Conservation (phyloP, 2,113 vertebrate genomes). For the Gavialis gangeticus region DNA sequence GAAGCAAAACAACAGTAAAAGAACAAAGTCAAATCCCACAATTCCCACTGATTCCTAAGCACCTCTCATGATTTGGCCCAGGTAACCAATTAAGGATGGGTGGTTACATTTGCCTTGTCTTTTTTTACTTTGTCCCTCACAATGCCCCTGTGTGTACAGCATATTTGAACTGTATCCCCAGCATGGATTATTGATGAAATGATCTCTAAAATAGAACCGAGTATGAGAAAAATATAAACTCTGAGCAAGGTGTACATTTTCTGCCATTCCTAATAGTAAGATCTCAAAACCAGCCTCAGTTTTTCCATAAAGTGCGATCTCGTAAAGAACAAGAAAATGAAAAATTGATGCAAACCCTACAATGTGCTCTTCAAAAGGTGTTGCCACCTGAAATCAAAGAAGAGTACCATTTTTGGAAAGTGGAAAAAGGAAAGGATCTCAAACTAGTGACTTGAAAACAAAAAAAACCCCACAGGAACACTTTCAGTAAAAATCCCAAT, state of each 20-base stretch:
- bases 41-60: neutral
- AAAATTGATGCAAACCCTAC: neutral
- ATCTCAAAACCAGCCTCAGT: neutral
- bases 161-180: neutral
- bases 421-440: accelerated
- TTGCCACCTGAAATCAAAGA: neutral
- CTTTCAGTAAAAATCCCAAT: neutral
- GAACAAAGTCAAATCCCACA: too few species aligned
- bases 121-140: neutral
- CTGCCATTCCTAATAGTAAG: neutral
- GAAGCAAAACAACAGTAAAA: neutral
- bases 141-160: neutral
- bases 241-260: neutral
- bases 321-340: neutral
- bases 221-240: neutral
- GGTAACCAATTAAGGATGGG: neutral
- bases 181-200: neutral
- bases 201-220: neutral
- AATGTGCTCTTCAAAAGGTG: neutral
- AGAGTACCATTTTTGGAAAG: neutral
- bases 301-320: neutral
- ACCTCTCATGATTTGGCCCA: neutral
- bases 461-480: accelerated
- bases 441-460: neutral
- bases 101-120: neutral